phyloP scores from a whole-genome alignment of 35 echinoderm and acorn worm species.

The Eucidaris tribuloides region DNA sequence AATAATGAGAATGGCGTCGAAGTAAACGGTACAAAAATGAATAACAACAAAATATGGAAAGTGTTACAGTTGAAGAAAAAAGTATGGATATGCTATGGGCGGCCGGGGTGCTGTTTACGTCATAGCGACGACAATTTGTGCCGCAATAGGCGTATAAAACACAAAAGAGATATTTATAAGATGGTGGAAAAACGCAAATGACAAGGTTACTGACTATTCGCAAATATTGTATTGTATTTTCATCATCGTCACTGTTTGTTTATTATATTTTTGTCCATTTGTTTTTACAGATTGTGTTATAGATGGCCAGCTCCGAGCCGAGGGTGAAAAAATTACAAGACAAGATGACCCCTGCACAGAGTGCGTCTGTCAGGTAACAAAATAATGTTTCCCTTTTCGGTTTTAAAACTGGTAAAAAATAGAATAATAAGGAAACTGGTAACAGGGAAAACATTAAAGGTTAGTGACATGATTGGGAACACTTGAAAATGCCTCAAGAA shows the following conservation, averaged over 20 bases:
- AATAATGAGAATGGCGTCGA: no score
- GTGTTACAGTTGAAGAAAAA: no score
- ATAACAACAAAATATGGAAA: no score
- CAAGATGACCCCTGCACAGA: constrained; percentile 51
- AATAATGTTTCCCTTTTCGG: not conserved
- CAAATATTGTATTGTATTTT: not conserved
- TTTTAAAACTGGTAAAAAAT: not conserved
- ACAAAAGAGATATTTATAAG: not conserved
- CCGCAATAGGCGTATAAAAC: not conserved
- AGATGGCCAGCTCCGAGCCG: constrained; percentile 33
- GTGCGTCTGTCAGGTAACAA: constrained; percentile 57
- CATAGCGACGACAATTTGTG: not conserved
- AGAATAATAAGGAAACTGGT: not conserved
- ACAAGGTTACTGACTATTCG: not conserved
- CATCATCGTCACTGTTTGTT: not conserved
- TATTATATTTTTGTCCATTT: not conserved
- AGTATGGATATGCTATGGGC: not conserved
- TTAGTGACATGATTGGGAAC: no score
- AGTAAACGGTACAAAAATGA: no score
- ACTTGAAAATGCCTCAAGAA: no score
- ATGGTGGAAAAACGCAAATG: not conserved
- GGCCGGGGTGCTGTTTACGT: not conserved
- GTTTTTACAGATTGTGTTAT: constrained; percentile 43
- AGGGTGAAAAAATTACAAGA: constrained; percentile 39
- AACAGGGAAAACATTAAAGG: no score